These are phyloP conservation scores for Bombylius major DNA, from an alignment of 2,888 invertebrate species.

Conservation along the genomic window DNA sequence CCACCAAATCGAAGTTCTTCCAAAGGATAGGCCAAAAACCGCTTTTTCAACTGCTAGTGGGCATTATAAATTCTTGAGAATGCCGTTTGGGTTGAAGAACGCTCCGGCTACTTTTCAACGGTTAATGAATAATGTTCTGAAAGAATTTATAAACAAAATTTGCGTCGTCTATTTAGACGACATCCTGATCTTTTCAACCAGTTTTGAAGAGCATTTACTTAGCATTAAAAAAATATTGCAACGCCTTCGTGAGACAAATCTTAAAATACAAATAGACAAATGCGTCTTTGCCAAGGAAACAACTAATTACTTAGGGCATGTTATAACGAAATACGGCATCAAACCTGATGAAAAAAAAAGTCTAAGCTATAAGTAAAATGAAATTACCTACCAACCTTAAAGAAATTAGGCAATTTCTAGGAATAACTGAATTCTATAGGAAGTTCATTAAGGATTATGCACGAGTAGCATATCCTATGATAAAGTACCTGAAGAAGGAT, in stretches of 20 bases:
- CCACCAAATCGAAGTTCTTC: slow-evolving; percentile 19
- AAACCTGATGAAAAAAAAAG: slow-evolving; percentile 21
- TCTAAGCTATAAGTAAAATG: slow-evolving; percentile 10
- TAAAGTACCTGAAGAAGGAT: slow-evolving; percentile 1
- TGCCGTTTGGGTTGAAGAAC: slow-evolving; percentile 5
- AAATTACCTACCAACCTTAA: slow-evolving; percentile 1
- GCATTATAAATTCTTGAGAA: slow-evolving; percentile 20
- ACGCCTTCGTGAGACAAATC: slow-evolving; percentile 3
- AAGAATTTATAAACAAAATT: too few species aligned
- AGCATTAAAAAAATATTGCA: slow-evolving; percentile 4
- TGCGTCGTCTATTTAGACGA: slow-evolving; percentile 10
- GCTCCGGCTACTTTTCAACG: not conserved
- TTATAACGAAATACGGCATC: slow-evolving; percentile 20
- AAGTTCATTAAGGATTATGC: slow-evolving; percentile 5
- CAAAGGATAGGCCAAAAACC: slow-evolving; percentile 19
- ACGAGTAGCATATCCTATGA: slow-evolving; percentile 1
- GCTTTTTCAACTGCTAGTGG: slow-evolving; percentile 21
- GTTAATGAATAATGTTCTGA: too few species aligned
- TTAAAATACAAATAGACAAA: slow-evolving; percentile 14
- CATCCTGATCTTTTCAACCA: slow-evolving; percentile 15
- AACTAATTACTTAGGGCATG: slow-evolving; percentile 17
- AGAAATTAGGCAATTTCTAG: slow-evolving; percentile 8
- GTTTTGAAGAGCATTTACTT: slow-evolving; percentile 12
- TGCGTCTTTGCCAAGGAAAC: slow-evolving; percentile 3
- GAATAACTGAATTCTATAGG: slow-evolving; percentile 9